Evolutionary conservation across 2,113 vertebrate genomes (phyloP).

Genomic region (Pseudois nayaur): DNA sequence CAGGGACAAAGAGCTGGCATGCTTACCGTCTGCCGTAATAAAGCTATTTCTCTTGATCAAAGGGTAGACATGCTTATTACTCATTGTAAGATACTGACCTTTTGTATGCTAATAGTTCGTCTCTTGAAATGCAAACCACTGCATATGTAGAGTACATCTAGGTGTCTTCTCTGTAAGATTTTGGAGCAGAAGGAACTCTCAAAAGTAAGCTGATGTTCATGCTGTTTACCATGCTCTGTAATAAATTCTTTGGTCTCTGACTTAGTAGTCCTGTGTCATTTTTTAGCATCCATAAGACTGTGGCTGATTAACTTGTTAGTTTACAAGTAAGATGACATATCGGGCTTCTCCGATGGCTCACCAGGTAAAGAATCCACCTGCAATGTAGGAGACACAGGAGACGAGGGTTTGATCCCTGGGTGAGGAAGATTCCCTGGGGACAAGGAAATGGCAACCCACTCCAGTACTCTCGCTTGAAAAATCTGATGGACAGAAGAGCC

Average conservation of each 20-base stretch:
- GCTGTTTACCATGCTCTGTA: background rate
- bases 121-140: background rate
- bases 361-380: background rate
- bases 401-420: background rate
- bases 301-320: background rate
- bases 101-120: background rate
- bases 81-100: background rate
- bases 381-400: background rate
- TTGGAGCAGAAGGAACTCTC: background rate
- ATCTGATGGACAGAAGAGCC: background rate
- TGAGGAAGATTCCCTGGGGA: background rate
- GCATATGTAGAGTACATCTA: background rate
- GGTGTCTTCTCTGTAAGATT: background rate
- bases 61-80: background rate
- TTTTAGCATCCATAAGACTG: background rate
- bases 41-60: background rate
- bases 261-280: background rate
- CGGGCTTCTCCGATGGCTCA: accelerated
- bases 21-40: background rate
- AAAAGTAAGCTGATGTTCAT: background rate
- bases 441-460: background rate
- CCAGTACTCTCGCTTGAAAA: background rate
- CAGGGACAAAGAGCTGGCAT: background rate
- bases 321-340: background rate
- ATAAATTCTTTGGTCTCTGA: background rate